Conservation (phyloP, 2,113 vertebrate species). For the Eonycteris spelaea region DNA sequence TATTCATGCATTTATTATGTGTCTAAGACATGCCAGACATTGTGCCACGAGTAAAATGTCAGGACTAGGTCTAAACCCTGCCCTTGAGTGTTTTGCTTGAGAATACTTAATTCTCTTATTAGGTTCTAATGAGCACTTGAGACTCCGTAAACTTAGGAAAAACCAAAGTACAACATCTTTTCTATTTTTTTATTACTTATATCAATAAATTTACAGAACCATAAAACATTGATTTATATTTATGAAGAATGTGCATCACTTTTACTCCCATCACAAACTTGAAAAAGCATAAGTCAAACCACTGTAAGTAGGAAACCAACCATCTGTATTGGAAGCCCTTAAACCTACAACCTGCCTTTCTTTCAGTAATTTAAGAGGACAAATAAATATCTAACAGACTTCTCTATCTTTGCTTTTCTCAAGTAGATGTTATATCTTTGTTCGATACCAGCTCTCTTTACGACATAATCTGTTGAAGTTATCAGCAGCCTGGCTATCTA, state of each 20-base stretch:
- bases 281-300: background rate
- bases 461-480: background rate
- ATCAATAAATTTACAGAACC: background rate
- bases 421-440: background rate
- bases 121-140: background rate
- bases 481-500: background rate
- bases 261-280: no score
- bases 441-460: background rate
- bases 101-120: background rate
- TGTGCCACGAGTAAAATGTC: background rate
- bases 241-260: background rate
- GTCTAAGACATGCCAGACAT: background rate
- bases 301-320: background rate
- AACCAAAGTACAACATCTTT: background rate
- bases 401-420: background rate
- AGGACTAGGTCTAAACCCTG: background rate
- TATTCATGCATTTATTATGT: background rate
- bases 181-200: background rate
- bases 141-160: background rate
- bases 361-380: background rate
- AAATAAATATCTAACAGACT: background rate
- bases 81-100: constrained; percentile 39
- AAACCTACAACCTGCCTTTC: background rate
- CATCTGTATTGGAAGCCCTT: background rate
- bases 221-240: background rate